Conservation (phyloP, 2,888 invertebrate species). For the Leptopilina syphax region DNA sequence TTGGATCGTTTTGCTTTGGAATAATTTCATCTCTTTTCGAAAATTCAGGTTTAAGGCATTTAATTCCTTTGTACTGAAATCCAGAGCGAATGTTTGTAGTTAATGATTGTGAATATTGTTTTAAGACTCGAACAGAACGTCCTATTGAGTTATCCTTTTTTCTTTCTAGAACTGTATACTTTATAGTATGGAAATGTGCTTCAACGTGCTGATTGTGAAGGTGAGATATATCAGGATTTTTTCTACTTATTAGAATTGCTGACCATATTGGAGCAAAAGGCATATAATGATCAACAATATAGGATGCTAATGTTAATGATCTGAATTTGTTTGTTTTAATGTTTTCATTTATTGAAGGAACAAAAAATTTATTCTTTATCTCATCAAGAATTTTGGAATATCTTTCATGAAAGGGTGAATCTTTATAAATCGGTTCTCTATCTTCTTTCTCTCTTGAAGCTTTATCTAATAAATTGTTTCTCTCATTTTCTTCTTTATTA, state of each 20-base stretch:
- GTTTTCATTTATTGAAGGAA: neutral
- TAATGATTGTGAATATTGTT: neutral
- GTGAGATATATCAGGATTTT: neutral
- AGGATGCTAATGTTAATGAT: neutral
- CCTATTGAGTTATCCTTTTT: neutral
- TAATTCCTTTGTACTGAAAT: neutral
- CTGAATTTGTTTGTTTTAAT: neutral
- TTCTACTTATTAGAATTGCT: neutral
- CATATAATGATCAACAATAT: slow-evolving; percentile 7
- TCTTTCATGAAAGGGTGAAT: neutral
- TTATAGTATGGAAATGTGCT: neutral
- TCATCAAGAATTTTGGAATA: neutral
- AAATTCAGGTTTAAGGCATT: neutral
- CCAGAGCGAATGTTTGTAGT: neutral
- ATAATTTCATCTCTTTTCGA: neutral
- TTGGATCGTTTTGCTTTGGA: neutral
- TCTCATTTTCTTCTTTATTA: too few species aligned
- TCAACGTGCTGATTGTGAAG: neutral
- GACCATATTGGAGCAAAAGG: neutral
- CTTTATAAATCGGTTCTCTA: neutral
- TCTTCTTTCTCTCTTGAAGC: neutral
- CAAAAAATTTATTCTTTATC: neutral
- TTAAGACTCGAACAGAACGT: neutral
- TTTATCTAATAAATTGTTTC: too few species aligned
- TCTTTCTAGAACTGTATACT: neutral